Percentiles rank a stretch among this genome's conserved stretches.
phyloP scores from a whole-genome alignment of 2,888 invertebrate species.

The Synanthedon myopaeformis region DNA sequence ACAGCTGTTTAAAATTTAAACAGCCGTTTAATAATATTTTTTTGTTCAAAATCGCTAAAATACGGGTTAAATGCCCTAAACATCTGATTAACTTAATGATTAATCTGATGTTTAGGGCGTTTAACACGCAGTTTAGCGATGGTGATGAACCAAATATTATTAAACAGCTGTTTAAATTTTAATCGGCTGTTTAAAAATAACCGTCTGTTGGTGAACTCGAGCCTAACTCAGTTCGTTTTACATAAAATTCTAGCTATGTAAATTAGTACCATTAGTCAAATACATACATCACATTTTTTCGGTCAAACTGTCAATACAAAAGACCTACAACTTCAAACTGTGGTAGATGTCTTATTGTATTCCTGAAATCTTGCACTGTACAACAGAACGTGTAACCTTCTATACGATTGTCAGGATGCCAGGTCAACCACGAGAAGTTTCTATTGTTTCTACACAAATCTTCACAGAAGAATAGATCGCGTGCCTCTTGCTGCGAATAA shows the following conservation, averaged over 20 bases:
- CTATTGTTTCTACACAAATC: slow-evolving; percentile 58
- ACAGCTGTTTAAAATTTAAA: too few relatives aligned
- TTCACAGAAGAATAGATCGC: slow-evolving; percentile 50
- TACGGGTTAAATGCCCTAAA: too few relatives aligned
- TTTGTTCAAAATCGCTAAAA: too few relatives aligned
- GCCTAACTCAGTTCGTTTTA: neutral
- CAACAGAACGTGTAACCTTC: slow-evolving; percentile 74
- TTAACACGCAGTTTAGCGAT: too few relatives aligned
- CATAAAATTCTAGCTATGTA: neutral
- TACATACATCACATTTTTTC: too few relatives aligned
- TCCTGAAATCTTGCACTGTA: slow-evolving; percentile 62
- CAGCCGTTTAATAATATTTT: too few relatives aligned
- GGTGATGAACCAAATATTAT: too few relatives aligned
- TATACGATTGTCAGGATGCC: slow-evolving; percentile 54
- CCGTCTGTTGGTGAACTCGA: too few relatives aligned
- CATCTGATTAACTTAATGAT: too few relatives aligned
- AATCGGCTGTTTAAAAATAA: too few relatives aligned
- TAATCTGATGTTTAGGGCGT: too few relatives aligned
- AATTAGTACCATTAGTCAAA: neutral
- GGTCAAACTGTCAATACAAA: slow-evolving; percentile 9
- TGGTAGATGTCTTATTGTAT: slow-evolving; percentile 63
- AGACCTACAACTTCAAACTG: slow-evolving; percentile 59
- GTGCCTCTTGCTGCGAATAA: slow-evolving; percentile 29
- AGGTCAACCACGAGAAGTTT: slow-evolving; percentile 69
- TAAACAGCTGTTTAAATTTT: too few relatives aligned